Base-by-base conservation (phyloP, 2,113 vertebrate species). In the Nyctibius bracteatus region DNA sequence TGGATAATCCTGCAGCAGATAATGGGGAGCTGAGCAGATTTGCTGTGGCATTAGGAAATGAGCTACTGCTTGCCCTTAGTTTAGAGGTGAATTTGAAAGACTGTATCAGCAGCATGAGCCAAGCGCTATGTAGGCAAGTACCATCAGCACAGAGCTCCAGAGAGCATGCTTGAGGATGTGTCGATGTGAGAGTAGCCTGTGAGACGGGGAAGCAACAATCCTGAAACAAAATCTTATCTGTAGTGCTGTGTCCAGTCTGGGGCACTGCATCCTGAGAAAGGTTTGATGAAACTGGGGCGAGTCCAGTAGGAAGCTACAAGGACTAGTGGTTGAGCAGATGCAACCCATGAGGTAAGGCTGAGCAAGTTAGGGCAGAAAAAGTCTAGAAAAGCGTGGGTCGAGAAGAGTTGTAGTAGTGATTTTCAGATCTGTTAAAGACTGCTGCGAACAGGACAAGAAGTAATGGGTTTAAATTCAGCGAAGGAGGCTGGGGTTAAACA, bases 21-120 rank as follows among this genome's bases (percentile, higher is more conserved):
- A 96, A 95, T 81, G 65, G 83, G 61, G 81, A 94, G 68, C 73
- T 92, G 92, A 94, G 81, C 61, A 84, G 90, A 96, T 96, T 94
- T 95, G 77, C 90, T 84, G 20, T 84, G 73, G 88, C 95, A 85
- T 91, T 92, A 87, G 88, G 91, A 95, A 91, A 84, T 87, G 77
- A 96, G 86, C 81, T 79, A 86, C 86, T 84, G 73, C 81, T 94
- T 91, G 92, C 61, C 86, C 77, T 81, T 83, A 93, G 43, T 92
- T 96, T 81, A 92, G 86, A 91, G 86, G 73, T 94, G 86, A 94
- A 92, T 87, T 79, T 52, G 70, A 87, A 94, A 91, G 92, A 88
- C 89, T 58, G 19, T 87, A 59, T 92, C 96, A 88, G 82, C 51
- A 71, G 43, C 35, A 55, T 71, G 65, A 95, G 44, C 75, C 51